Percentiles rank a stretch among this genome's conserved stretches.
Evolutionary conservation across 2,113 vertebrate genomes (phyloP).

Genomic region (Lagopus muta): DNA sequence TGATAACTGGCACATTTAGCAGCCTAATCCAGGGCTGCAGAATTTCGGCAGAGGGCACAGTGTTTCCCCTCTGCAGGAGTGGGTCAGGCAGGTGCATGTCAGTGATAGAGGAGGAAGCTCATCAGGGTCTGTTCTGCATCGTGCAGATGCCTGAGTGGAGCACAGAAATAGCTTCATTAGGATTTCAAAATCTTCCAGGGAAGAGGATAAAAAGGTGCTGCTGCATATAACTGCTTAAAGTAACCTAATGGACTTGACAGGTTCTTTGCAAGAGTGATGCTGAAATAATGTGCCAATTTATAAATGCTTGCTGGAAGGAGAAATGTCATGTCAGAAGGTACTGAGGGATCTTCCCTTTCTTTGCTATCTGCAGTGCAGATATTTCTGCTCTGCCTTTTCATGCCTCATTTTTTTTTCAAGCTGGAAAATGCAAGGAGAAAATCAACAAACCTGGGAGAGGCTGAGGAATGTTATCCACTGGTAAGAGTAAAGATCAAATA

Average conservation of each 20-base stretch:
- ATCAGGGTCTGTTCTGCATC: background rate
- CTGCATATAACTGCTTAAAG: background rate
- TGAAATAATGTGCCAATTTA: background rate
- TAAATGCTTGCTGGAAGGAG: background rate
- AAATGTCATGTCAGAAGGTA: background rate
- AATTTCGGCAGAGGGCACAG: background rate
- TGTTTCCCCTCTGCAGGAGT: background rate
- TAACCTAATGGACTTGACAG: background rate
- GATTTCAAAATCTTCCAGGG: background rate
- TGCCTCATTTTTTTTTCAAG: background rate
- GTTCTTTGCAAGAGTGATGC: background rate
- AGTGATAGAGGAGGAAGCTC: background rate
- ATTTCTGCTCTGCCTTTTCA: accelerated
- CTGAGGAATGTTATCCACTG: background rate
- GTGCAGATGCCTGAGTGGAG: background rate
- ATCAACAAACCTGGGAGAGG: background rate
- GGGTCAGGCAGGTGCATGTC: background rate
- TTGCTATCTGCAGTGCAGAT: background rate
- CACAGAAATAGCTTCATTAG: background rate
- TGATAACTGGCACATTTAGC: background rate
- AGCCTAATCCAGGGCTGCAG: background rate
- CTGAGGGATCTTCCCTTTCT: background rate
- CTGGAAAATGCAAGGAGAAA: background rate
- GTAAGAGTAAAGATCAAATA: background rate
- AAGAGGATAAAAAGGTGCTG: background rate